Conservation (phyloP, 2,888 invertebrate species). For the Orthonychiurus folsomi region DNA sequence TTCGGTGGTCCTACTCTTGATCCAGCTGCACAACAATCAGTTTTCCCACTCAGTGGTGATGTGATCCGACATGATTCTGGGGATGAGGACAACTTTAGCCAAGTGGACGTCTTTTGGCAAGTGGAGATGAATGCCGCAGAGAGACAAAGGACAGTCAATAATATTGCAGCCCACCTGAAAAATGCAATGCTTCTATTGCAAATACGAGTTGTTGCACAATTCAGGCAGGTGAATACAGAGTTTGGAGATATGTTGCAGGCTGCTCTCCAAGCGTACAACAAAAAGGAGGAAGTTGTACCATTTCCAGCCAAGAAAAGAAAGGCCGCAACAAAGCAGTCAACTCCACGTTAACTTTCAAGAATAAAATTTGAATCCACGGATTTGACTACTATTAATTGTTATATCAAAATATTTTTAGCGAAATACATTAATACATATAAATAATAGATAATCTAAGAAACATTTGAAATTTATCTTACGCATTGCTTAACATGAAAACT, state of each 20-base stretch:
- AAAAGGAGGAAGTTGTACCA: not conserved
- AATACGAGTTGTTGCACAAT: conserved; percentile 74
- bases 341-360: no score
- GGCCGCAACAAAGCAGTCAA: no score
- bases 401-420: no score
- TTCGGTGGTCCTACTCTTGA: conserved; percentile 14
- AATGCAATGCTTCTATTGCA: conserved; percentile 76
- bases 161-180: conserved; percentile 62
- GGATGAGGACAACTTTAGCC: conserved; percentile 84
- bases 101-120: conserved; percentile 70
- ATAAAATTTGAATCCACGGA: no score
- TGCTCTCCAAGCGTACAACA: conserved; percentile 11
- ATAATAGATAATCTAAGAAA: no score
- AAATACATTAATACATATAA: no score
- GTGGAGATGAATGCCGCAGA: conserved; percentile 46
- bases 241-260: conserved; percentile 63
- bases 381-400: no score
- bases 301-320: not conserved
- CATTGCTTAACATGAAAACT: no score
- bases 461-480: no score
- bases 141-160: not conserved
- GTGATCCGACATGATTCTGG: conserved; percentile 65
- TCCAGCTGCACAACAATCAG: not conserved
- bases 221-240: conserved; percentile 66
- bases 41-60: conserved; percentile 53